A percentile compares a stretch with the other conserved stretches of the same genome.
These are phyloP conservation scores for Ptilorrhoa leucosticta DNA, from an alignment of 2,113 vertebrate species.

Conservation along the genomic window DNA sequence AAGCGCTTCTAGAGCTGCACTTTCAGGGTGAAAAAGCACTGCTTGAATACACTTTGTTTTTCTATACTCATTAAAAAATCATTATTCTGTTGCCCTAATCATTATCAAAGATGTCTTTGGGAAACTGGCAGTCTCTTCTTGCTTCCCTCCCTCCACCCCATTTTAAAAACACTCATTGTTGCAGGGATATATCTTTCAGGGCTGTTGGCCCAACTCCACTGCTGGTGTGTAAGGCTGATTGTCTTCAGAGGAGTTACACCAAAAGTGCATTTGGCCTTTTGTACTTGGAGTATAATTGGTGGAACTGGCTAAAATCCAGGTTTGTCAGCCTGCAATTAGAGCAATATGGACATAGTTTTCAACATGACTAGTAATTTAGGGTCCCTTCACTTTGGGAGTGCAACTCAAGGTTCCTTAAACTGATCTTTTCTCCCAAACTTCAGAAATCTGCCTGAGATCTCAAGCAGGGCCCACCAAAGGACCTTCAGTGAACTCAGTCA, in stretches of 20 bases:
- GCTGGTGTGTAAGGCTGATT: constrained; percentile 23
- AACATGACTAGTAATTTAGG: neutral
- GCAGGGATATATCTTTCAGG: neutral
- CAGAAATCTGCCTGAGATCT: neutral
- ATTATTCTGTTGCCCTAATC: neutral
- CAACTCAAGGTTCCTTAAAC: neutral
- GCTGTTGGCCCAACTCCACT: constrained; percentile 27
- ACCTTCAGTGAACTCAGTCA: neutral
- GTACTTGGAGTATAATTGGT: constrained; percentile 41
- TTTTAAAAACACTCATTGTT: constrained; percentile 42
- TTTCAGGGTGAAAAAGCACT: neutral
- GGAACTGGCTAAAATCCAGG: neutral
- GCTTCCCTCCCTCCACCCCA: constrained; percentile 23
- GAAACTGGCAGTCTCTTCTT: constrained; percentile 33
- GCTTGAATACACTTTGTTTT: neutral
- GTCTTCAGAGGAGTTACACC: constrained; percentile 16
- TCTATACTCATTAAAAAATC: neutral
- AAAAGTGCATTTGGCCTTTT: constrained; percentile 40
- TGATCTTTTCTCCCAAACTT: neutral
- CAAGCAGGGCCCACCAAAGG: neutral
- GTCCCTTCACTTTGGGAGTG: neutral
- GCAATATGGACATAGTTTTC: neutral
- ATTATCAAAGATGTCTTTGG: neutral
- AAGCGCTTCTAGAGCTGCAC: neutral
- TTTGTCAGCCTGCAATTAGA: neutral